Base-by-base conservation (phyloP, 2,797 vertebrate species). In the Cossypha caffra region DNA sequence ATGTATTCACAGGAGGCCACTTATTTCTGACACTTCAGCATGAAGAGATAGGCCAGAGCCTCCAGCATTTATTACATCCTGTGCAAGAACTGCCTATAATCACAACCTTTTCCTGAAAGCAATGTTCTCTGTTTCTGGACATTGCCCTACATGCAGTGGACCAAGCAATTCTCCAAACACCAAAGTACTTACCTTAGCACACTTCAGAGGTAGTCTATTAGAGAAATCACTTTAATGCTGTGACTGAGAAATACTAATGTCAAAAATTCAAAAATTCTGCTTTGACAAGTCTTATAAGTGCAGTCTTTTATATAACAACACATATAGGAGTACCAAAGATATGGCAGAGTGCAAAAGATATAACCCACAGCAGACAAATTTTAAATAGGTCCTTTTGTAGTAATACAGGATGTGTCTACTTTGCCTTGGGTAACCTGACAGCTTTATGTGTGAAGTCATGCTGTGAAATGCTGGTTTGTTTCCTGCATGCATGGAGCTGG, bases 1-100 rank as follows among this genome's bases (percentile, higher is more conserved):
- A 64, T 0, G 0, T 58, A n/a, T 15, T 64, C 33, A 89, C 24
- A 43, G 16, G 7, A 82, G 4, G 15, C 3, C 31, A 28, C 24
- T 61, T 71, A 61, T 43, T 96, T 76, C 63, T 85, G 43, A 71
- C 17, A 29, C 51, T 54, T 62, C 61, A 78, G 20, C 15, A 16
- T 35, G 8, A 83, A 63, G 28, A 90, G 23, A 38, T 3, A 66
- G 54, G 51, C 28, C 69, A 92, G 69, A 38, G 37, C 37, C 37
- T 62, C 37, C 28, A 85, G 40, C 9, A 11, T 57, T 82, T 75
- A 47, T 73, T 62, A 45, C 5, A 50, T 79, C 33, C 67, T 82
- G 55, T 73, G 14, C n/a, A 63, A 45, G 43, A 79, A 38, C 43
- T 11, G 16, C 18, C 54, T 62, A 51, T 15, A 47, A 9, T 29